Percentiles rank a stretch among this genome's conserved stretches.
Conservation (phyloP, 2,888 invertebrate species). For the Chrysolina americana region DNA sequence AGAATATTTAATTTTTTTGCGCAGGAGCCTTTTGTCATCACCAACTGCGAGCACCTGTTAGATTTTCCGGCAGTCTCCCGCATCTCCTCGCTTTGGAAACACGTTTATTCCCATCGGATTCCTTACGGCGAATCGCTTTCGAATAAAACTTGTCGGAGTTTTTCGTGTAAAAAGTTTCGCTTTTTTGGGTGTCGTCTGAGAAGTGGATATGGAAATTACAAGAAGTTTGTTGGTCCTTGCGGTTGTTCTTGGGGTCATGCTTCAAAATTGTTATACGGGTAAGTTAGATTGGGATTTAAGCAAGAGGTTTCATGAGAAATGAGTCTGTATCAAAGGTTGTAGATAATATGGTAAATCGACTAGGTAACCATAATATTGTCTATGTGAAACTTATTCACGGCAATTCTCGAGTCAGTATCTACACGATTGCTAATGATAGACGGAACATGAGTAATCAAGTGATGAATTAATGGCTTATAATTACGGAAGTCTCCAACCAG, state of each 20-base stretch:
- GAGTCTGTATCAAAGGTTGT: not conserved
- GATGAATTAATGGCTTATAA: too few relatives aligned
- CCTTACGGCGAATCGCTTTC: conserved; percentile 26
- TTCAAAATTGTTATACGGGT: conserved; percentile 41
- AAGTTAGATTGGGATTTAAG: conserved; percentile 16
- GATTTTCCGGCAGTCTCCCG: conserved; percentile 55
- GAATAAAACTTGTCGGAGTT: not conserved
- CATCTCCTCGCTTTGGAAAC: conserved; percentile 42
- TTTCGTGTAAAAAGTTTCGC: conserved; percentile 14
- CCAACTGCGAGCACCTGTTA: conserved; percentile 52
- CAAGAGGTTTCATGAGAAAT: not conserved
- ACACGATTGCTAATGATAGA: too few relatives aligned
- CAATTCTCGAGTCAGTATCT: too few relatives aligned
- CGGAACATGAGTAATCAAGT: too few relatives aligned
- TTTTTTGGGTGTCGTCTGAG: conserved; percentile 23
- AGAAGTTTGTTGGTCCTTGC: conserved; percentile 31
- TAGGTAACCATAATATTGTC: too few relatives aligned
- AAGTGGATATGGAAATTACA: conserved; percentile 32
- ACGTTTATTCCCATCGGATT: conserved; percentile 28
- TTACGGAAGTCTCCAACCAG: too few relatives aligned
- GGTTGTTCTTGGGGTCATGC: conserved; percentile 34
- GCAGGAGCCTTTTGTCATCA: conserved; percentile 42
- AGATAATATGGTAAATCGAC: too few relatives aligned
- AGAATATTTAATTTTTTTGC: conserved; percentile 40
- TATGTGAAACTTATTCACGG: too few relatives aligned